Evolutionary conservation across 1,140 invertebrate species (phyloP), one percentile per base, ranked within the genome.

Genomic region (Pantala flavescens): DNA sequence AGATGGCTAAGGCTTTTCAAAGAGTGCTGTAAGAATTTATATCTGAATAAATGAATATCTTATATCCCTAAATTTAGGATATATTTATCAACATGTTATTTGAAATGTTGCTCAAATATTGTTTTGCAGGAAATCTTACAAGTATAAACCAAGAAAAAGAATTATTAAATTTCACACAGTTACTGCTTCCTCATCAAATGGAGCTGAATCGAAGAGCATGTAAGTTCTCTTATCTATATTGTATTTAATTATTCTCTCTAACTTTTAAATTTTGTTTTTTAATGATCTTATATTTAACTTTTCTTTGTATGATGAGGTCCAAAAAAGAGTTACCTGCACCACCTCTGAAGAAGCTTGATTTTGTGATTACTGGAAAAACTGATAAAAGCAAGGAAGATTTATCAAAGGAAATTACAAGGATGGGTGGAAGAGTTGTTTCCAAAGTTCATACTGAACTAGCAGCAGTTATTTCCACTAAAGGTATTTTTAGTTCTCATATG

Each of bases 291-390:
- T 74, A 43, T 43, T 81, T 84, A n/a, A n/a, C n/a, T n/a, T n/a
- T n/a, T n/a, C n/a, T n/a, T n/a, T n/a, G n/a, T n/a, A n/a, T n/a
- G n/a, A n/a, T 77, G 75, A 88, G 88, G 19, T 86, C 88, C 0
- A 88, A 88, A 83, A 78, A 90, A 63, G 82, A 87, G 77, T 80
- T 85, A 16, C 85, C 84, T 43, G 80, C 85, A 55, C 87, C 87
- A 42, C 89, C 94, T 11, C 82, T 97, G 28, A 90, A 91, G 78
- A 88, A 93, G 76, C 88, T 96, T 81, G 88, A 90, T 78, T 94
- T 97, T 83, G 88, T 90, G n/a, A 80, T 94, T 24, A 81, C 89
- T 75, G 91, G 91, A 3, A 87, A 87, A 76, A 82, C 87, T 2
- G 82, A 82, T 77, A 85, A 84, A 42, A 78, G 81, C 14, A 91